A percentile compares a stretch with the other conserved stretches of the same genome.
phyloP scores from a whole-genome alignment of 2,888 invertebrate genomes.

The Tanaodytes sp. region DNA sequence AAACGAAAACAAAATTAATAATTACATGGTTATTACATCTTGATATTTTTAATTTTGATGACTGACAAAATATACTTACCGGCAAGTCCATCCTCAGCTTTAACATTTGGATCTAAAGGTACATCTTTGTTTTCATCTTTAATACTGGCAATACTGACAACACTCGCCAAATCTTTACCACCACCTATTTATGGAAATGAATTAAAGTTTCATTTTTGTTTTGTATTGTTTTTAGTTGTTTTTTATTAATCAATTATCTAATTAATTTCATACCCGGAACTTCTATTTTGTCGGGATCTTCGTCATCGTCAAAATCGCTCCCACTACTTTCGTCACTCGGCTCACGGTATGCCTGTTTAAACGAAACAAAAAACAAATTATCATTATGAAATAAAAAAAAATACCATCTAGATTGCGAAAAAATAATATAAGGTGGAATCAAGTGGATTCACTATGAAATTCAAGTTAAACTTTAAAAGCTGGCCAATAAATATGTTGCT shows the following conservation, averaged over 20 bases:
- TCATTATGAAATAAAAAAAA: no score
- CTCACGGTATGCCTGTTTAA: slow-evolving; percentile 67
- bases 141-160: slow-evolving; percentile 78
- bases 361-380: no score
- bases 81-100: slow-evolving; percentile 63
- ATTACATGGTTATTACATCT: no score
- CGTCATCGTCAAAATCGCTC: slow-evolving; percentile 88
- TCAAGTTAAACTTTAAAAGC: no score
- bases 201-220: slow-evolving; percentile 5
- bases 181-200: slow-evolving; percentile 85
- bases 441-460: no score
- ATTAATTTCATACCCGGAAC: slow-evolving; percentile 91
- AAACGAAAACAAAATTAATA: slow-evolving; percentile 11
- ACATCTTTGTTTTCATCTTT: slow-evolving; percentile 74
- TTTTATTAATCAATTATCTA: no score
- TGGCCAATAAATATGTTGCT: no score
- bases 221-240: no score
- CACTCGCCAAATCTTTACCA: slow-evolving; percentile 89
- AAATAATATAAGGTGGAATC: no score
- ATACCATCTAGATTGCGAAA: no score
- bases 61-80: slow-evolving; percentile 54
- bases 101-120: slow-evolving; percentile 54
- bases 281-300: slow-evolving; percentile 93
- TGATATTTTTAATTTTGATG: no score
- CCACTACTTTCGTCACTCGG: slow-evolving; percentile 75